phyloP scores from a whole-genome alignment of 2,113 vertebrate species.

The Poeciliopsis retropinna region DNA sequence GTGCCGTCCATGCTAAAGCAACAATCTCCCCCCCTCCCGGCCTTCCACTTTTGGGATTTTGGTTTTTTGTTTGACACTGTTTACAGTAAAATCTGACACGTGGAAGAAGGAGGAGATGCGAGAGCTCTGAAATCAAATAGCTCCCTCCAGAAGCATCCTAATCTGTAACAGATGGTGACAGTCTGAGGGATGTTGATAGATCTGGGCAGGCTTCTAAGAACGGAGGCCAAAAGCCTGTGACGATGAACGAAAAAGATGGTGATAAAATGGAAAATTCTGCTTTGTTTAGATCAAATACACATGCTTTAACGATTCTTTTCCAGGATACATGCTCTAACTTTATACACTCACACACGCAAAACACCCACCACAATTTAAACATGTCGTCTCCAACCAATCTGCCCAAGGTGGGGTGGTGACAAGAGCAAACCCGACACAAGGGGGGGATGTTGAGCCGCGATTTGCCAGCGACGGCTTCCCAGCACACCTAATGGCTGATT shows the following conservation, averaged over 20 bases:
- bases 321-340: constrained; percentile 30
- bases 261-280: constrained; percentile 73
- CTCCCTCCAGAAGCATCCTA: constrained; percentile 66
- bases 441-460: constrained; percentile 47
- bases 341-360: constrained; percentile 9
- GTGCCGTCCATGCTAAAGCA: constrained; percentile 22
- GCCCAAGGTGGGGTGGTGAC: constrained; percentile 3
- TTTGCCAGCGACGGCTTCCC: constrained; percentile 4
- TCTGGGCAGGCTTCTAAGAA: constrained; percentile 69
- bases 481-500: background rate
- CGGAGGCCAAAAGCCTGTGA: constrained; percentile 55
- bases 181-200: constrained; percentile 62
- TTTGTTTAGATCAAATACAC: constrained; percentile 68
- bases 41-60: constrained; percentile 64
- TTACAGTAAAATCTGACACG: constrained; percentile 77
- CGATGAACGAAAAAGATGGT: constrained; percentile 51
- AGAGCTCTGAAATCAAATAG: constrained; percentile 70
- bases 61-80: constrained; percentile 75
- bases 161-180: constrained; percentile 79
- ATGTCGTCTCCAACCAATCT: constrained; percentile 17
- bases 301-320: constrained; percentile 54
- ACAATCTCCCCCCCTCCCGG: constrained; percentile 2
- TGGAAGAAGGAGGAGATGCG: constrained; percentile 69
- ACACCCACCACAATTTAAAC: constrained; percentile 32
- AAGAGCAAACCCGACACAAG: constrained; percentile 36